These are phyloP conservation scores for Acanthosoma haemorrhoidale DNA, from an alignment of 2,888 invertebrate species.

Conservation along the genomic window DNA sequence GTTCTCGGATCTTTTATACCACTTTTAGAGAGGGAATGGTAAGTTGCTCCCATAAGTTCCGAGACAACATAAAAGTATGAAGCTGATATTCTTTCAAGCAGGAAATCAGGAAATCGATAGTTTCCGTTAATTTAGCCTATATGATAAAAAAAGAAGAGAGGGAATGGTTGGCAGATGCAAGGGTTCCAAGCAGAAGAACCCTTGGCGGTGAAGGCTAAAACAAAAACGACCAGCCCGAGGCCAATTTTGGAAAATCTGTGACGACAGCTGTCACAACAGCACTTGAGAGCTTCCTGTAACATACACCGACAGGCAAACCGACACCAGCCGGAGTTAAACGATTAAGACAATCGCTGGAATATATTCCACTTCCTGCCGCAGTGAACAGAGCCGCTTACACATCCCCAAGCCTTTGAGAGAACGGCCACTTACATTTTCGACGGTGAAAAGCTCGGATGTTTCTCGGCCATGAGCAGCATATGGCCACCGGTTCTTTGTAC, in stretches of 20 bases:
- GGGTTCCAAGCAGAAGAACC: too few relatives aligned
- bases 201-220: not conserved
- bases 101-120: too few relatives aligned
- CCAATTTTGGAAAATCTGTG: not conserved
- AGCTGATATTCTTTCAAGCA: too few relatives aligned
- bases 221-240: not conserved
- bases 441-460: too few relatives aligned
- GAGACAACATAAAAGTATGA: too few relatives aligned
- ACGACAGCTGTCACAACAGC: slow-evolving; percentile 23
- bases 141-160: not conserved
- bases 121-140: too few relatives aligned
- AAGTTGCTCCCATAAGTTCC: too few relatives aligned
- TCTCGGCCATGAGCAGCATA: too few relatives aligned
- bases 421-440: too few relatives aligned
- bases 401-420: not conserved
- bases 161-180: not conserved
- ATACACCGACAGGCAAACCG: not conserved
- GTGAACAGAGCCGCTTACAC: not conserved
- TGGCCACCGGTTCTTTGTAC: too few relatives aligned
- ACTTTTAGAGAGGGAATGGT: too few relatives aligned
- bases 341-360: not conserved
- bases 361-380: not conserved
- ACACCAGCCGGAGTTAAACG: slow-evolving; percentile 10
- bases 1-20: too few relatives aligned
- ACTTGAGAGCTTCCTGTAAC: slow-evolving; percentile 22